A percentile compares a stretch with the other conserved stretches of the same genome.
Conservation (phyloP, 2,113 vertebrate genomes). For the Actenoides hombroni region DNA sequence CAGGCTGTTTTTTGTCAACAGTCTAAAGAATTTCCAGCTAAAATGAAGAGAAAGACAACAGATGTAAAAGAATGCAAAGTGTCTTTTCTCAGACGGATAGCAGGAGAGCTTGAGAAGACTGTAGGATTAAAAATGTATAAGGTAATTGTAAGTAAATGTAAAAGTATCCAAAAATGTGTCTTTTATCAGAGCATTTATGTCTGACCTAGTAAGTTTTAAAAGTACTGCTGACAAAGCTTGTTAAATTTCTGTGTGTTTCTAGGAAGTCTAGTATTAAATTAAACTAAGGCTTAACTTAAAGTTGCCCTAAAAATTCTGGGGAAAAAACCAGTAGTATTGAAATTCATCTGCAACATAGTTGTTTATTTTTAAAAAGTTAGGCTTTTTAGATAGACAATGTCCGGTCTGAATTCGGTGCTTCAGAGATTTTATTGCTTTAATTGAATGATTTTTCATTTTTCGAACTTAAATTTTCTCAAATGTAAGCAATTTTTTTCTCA, state of each 20-base stretch:
- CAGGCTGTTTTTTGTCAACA: background rate
- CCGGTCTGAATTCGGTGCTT: background rate
- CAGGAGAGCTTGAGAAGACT: constrained; percentile 48
- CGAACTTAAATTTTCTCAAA: background rate
- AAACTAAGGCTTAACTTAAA: background rate
- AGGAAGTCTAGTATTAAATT: background rate
- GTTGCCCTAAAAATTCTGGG: background rate
- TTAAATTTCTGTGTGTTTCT: background rate
- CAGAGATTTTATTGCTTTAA: background rate
- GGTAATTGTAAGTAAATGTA: constrained; percentile 20
- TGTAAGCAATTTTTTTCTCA: background rate
- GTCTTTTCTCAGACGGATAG: constrained; percentile 31
- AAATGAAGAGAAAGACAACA: constrained; percentile 15
- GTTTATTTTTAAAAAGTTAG: background rate
- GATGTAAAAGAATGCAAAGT: constrained; percentile 37
- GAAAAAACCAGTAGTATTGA: background rate
- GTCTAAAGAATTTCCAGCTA: constrained; percentile 55
- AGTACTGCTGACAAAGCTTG: background rate
- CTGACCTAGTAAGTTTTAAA: background rate
- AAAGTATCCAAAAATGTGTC: background rate
- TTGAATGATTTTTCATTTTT: background rate
- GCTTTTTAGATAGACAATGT: background rate
- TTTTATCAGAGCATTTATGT: background rate
- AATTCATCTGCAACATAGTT: background rate
- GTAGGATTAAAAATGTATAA: constrained; percentile 67